Evolutionary conservation across 2,113 vertebrate genomes (phyloP).

Genomic region (Xiphias gladius): DNA sequence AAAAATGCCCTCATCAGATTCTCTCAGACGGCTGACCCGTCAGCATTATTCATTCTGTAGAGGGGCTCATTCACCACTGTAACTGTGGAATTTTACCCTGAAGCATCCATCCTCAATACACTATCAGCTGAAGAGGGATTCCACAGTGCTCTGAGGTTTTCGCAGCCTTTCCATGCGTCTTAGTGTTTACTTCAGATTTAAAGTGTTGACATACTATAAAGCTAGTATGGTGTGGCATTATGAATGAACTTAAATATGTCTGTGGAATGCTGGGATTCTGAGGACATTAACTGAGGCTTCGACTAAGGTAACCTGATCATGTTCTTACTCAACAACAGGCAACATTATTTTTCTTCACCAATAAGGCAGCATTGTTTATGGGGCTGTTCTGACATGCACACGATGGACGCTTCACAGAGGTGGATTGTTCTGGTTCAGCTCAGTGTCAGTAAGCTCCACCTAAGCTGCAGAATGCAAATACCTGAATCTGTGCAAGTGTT

Average conservation of each 20-base stretch:
- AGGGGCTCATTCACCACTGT: slow-evolving; percentile 69
- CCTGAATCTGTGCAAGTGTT: slow-evolving; percentile 51
- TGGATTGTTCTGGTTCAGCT: slow-evolving; percentile 60
- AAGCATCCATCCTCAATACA: slow-evolving; percentile 59
- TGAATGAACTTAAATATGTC: slow-evolving; percentile 19
- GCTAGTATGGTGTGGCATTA: slow-evolving; percentile 1
- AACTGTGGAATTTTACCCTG: slow-evolving; percentile 70
- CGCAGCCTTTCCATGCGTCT: background rate
- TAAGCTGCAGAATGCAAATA: slow-evolving; percentile 32
- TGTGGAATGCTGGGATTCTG: slow-evolving; percentile 26
- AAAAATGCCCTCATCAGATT: slow-evolving; percentile 54
- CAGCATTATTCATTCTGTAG: slow-evolving; percentile 52
- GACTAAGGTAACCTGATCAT: slow-evolving; percentile 35
- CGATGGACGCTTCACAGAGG: slow-evolving; percentile 50
- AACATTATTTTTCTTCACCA: background rate
- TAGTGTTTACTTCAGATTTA: slow-evolving; percentile 32
- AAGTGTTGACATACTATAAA: slow-evolving; percentile 4
- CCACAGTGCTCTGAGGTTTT: slow-evolving; percentile 32
- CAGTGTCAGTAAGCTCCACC: slow-evolving; percentile 28
- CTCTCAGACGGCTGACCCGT: slow-evolving; percentile 58
- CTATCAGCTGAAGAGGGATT: slow-evolving; percentile 64
- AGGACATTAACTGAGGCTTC: slow-evolving; percentile 33
- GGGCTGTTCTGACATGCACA: slow-evolving; percentile 44
- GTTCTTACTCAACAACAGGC: slow-evolving; percentile 45
- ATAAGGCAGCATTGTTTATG: slow-evolving; percentile 31